These are phyloP conservation scores for Phyllotreta cruciferae DNA, from an alignment of 2,888 invertebrate genomes.

Conservation along the genomic window DNA sequence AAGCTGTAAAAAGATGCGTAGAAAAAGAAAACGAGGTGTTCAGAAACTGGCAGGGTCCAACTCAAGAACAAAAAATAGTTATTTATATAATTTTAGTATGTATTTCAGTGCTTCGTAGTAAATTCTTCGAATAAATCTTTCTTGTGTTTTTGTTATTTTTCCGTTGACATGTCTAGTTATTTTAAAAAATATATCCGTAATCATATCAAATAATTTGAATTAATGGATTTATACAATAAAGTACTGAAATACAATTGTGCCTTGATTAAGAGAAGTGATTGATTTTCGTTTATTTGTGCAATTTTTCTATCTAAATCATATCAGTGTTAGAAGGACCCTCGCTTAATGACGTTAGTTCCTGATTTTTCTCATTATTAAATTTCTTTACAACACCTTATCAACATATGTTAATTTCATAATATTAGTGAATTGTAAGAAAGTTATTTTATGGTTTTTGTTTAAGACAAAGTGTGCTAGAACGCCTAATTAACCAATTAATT, in stretches of 20 bases:
- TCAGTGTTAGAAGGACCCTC: constrained; percentile 53
- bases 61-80: constrained; percentile 30
- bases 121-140: background rate
- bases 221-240: constrained; percentile 36
- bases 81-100: constrained; percentile 27
- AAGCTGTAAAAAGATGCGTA: constrained; percentile 48
- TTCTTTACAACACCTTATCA: too few relatives aligned
- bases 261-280: constrained; percentile 57
- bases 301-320: constrained; percentile 44
- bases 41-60: constrained; percentile 52
- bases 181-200: constrained; percentile 42
- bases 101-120: constrained; percentile 40
- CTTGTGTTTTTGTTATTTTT: background rate
- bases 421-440: too few relatives aligned
- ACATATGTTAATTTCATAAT: too few relatives aligned
- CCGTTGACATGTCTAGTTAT: constrained; percentile 47
- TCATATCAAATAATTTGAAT: constrained; percentile 17
- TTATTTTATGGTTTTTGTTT: too few relatives aligned
- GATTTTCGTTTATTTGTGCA: constrained; percentile 46
- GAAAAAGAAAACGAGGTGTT: constrained; percentile 54
- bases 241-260: constrained; percentile 60
- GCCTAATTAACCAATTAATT: too few relatives aligned
- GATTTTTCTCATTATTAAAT: constrained; percentile 19
- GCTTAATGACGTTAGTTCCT: constrained; percentile 45
- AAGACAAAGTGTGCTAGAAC: too few relatives aligned